Percentiles rank a stretch among this genome's conserved stretches.
Conservation (phyloP, 2,888 invertebrate genomes). For the Phytoseiulus persimilis region DNA sequence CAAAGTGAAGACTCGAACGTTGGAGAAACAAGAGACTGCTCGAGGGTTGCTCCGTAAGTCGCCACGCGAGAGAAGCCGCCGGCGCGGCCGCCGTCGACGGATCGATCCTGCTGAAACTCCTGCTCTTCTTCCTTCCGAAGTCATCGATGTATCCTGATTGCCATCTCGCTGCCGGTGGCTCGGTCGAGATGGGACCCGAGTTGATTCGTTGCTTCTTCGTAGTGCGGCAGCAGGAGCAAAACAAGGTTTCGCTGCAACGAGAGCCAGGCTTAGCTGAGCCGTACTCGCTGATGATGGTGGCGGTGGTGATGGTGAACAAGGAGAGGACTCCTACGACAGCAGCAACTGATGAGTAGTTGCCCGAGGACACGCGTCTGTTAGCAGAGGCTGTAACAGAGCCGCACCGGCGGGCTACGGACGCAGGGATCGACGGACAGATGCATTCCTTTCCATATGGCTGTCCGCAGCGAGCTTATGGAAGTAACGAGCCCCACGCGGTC, state of each 20-base stretch:
- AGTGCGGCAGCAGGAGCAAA: neutral
- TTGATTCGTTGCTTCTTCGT: neutral
- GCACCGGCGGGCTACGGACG: neutral
- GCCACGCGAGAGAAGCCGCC: neutral
- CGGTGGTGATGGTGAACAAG: neutral
- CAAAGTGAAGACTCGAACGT: neutral
- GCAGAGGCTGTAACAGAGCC: neutral
- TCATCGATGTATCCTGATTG: conserved; percentile 5
- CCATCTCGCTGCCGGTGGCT: neutral
- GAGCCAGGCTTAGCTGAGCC: too few relatives aligned
- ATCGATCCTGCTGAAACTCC: neutral
- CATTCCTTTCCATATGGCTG: neutral
- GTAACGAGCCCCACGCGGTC: neutral
- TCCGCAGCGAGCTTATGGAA: neutral
- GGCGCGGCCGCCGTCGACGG: neutral
- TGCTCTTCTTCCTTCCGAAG: neutral
- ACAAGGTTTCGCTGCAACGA: neutral
- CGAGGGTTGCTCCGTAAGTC: neutral
- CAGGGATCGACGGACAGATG: neutral
- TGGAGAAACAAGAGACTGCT: neutral
- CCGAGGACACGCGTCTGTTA: conserved; percentile 5
- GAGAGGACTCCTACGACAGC: neutral
- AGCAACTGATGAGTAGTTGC: neutral
- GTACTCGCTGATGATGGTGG: neutral
- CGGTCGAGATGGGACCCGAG: neutral